Percentiles rank a stretch among this genome's conserved stretches.
Evolutionary conservation across 2,113 vertebrate species (phyloP).

Genomic region (Prunella fulvescens): DNA sequence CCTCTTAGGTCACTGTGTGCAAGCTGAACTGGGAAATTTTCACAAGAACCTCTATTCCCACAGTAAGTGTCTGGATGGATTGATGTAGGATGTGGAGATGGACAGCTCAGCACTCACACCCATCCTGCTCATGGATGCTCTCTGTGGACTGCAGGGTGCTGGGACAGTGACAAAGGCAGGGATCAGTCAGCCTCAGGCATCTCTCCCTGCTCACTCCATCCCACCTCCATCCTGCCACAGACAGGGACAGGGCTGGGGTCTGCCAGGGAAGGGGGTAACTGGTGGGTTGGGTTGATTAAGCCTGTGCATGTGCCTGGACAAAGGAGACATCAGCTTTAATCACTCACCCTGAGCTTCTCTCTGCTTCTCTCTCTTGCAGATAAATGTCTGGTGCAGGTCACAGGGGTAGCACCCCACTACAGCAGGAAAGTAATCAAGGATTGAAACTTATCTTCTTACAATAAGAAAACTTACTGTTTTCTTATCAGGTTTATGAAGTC

Average conservation of each 20-base stretch:
- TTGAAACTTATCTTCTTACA: background rate
- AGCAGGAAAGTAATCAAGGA: background rate
- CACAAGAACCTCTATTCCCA: background rate
- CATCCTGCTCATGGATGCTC: background rate
- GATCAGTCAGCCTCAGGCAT: background rate
- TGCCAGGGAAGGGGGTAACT: conserved; percentile 70
- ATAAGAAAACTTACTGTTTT: background rate
- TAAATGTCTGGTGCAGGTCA: background rate
- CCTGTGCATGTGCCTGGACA: conserved; percentile 75
- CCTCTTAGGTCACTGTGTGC: background rate
- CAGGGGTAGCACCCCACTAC: background rate
- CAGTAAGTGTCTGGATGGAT: background rate
- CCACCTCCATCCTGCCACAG: conserved; percentile 46
- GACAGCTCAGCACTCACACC: background rate
- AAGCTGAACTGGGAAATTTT: background rate
- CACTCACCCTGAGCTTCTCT: conserved; percentile 31
- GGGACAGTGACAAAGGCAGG: background rate
- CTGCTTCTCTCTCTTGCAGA: conserved; percentile 17
- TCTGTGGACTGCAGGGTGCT: conserved; percentile 14
- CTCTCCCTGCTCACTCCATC: conserved; percentile 47
- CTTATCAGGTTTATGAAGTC: background rate
- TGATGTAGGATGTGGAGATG: background rate
- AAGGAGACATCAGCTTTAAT: conserved; percentile 73
- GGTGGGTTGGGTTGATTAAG: conserved; percentile 79
- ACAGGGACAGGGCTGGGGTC: conserved; percentile 54